Evolutionary conservation across 2,888 invertebrate species (phyloP).

Genomic region (Gandaritis pyraliata): DNA sequence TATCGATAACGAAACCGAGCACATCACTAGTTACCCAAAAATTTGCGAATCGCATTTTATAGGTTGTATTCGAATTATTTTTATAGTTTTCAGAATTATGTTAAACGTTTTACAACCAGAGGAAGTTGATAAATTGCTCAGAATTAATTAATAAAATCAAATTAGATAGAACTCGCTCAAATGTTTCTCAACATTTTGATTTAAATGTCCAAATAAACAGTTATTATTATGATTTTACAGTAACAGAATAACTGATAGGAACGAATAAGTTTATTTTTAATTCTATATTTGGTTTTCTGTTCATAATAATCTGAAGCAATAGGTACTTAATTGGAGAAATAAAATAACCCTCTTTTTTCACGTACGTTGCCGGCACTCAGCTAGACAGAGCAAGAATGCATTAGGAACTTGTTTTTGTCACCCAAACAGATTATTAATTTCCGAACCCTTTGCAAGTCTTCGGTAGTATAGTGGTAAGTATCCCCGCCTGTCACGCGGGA

Average conservation of each 20-base stretch:
- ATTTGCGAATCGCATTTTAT: constrained; percentile 23
- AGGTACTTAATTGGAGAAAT: too few relatives aligned
- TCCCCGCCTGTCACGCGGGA: constrained; percentile 85
- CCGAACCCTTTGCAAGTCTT: constrained; percentile 45
- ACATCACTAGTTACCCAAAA: constrained; percentile 15
- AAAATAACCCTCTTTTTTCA: too few relatives aligned
- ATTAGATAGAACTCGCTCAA: constrained; percentile 14
- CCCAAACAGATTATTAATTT: constrained; percentile 19
- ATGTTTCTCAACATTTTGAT: constrained; percentile 19
- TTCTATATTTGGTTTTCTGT: too few relatives aligned
- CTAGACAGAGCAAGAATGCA: too few relatives aligned
- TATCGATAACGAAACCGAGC: background rate
- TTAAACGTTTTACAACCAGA: constrained; percentile 30
- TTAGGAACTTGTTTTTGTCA: too few relatives aligned
- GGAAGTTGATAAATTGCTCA: constrained; percentile 33
- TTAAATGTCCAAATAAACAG: constrained; percentile 20
- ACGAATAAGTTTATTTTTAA: too few relatives aligned
- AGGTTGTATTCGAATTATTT: constrained; percentile 6
- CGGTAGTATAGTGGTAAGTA: constrained; percentile 85
- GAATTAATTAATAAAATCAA: constrained; percentile 27
- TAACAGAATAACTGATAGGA: too few relatives aligned
- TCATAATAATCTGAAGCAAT: too few relatives aligned
- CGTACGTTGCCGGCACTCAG: too few relatives aligned
- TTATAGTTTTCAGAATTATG: constrained; percentile 26
- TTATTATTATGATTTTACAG: constrained; percentile 4